Conservation (phyloP, 37 sponge, comb jelly and placozoan species). For the Aphrocallistes beatrix region DNA sequence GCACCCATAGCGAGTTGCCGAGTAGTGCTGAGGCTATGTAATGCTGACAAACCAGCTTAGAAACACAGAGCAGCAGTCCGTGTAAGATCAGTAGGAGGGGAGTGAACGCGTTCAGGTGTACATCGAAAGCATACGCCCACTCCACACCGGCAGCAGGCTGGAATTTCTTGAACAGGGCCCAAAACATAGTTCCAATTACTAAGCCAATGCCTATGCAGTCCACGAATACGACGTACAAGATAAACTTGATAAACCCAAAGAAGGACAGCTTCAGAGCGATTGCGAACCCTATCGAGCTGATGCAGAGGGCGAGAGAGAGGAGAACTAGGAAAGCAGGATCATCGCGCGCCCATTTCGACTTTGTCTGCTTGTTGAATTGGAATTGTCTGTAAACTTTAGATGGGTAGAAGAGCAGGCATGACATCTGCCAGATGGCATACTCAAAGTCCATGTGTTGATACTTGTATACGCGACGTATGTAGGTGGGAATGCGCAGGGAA, state of each 20-base stretch:
- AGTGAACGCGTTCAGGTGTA: conserved; percentile 86
- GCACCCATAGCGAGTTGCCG: conserved; percentile 67
- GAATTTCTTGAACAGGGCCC: conserved; percentile 40
- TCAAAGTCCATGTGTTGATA: conserved; percentile 85
- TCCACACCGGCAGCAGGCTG: conserved; percentile 41
- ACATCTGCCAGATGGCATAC: conserved; percentile 82
- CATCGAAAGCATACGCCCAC: conserved; percentile 93
- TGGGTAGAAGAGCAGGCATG: conserved; percentile 55
- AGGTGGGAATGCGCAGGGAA: background rate
- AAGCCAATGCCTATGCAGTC: conserved; percentile 71
- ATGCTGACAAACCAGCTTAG: conserved; percentile 25
- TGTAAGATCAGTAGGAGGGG: conserved; percentile 64
- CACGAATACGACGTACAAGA: conserved; percentile 62
- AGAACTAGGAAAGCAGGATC: conserved; percentile 91
- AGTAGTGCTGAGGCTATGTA: conserved; percentile 28
- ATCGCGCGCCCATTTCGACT: conserved; percentile 84
- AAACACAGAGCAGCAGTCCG: conserved; percentile 49
- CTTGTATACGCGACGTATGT: conserved; percentile 38
- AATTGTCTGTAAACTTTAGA: conserved; percentile 46
- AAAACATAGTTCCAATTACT: conserved; percentile 56
- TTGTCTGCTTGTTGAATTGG: conserved; percentile 41
- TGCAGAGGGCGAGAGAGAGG: conserved; percentile 23
- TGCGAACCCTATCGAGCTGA: conserved; percentile 48
- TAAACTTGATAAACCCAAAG: conserved; percentile 49
- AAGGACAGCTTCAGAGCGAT: conserved; percentile 41